Base-by-base conservation (phyloP, 2,888 invertebrate genomes). In the Ectemnius cavifrons region DNA sequence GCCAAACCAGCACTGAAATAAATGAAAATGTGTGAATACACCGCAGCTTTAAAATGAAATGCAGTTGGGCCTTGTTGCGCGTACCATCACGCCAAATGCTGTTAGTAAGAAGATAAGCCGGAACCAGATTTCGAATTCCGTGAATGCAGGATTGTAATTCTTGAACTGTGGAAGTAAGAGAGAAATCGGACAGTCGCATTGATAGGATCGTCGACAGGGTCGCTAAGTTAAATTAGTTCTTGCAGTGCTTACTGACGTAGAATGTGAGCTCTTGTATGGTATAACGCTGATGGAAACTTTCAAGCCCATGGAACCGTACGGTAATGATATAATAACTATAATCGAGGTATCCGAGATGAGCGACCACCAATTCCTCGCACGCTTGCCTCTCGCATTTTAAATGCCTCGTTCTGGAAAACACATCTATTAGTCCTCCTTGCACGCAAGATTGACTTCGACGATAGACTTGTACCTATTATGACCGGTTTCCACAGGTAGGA, bases 101-200 rank as follows among this genome's bases (percentile, higher is more conserved):
- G 96, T 93, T 57, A 98, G 92, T 64, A 98, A 92, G 91, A 98
- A 99, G 86, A 98, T 96, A 89, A 98, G 96, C 83, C 99, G 93
- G 90, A 99, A 98, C 97, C 98, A 99, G 77, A 99, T 97, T 92
- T 99, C 98, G 89, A 99, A 95, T 92, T 98, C 97, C 45, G 98
- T 98, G 89, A 98, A 99, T 11, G 96, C 96, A 61, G 98, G 97
- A 91, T 98, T 98, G 92, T 98, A 99, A 2, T 96, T 97, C 92
- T 98, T 98, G 90, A 98, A 98, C 98, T 98, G 93, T 73, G 94
- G 94, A 79, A 78, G 65, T 66, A 73, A 62, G 67, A 63, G 58
- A 79, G 73, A 47, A 4, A 27, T 28, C 37, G 57, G 18, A 14
- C 8, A 52, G 59, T 63, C 18, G 11, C 68, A 13, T 62, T 8